phyloP scores from a whole-genome alignment of 2,113 vertebrate genomes.

The Dicentrarchus labrax region DNA sequence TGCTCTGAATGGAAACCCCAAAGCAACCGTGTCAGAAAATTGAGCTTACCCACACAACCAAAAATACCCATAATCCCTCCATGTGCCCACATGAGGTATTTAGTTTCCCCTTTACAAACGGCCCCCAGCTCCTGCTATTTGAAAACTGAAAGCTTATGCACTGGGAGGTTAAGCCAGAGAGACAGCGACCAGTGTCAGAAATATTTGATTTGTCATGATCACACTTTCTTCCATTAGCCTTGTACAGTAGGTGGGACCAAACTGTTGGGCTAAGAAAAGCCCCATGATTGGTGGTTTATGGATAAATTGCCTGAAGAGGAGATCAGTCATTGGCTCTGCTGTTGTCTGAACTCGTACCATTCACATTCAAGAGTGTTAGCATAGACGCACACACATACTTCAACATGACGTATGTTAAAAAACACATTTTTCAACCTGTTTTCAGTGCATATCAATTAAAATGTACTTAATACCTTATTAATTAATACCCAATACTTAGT shows the following conservation, averaged over 20 bases:
- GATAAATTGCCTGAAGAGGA: background rate
- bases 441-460: background rate
- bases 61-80: slow-evolving; percentile 68
- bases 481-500: too few species aligned
- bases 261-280: background rate
- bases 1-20: slow-evolving; percentile 49
- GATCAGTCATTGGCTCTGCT: slow-evolving; percentile 19
- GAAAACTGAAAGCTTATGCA: slow-evolving; percentile 48
- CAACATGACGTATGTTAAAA: too few species aligned
- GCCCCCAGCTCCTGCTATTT: slow-evolving; percentile 21
- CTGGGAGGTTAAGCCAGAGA: slow-evolving; percentile 47
- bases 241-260: background rate
- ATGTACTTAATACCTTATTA: too few species aligned
- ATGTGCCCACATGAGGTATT: slow-evolving; percentile 58
- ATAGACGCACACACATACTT: too few species aligned
- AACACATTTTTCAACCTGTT: too few species aligned
- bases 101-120: slow-evolving; percentile 53
- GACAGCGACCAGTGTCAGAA: slow-evolving; percentile 35
- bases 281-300: slow-evolving; percentile 24
- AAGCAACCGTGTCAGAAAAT: slow-evolving; percentile 48
- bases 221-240: background rate
- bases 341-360: background rate
- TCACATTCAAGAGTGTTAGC: background rate
- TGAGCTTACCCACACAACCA: slow-evolving; percentile 42
- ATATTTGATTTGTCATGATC: slow-evolving; percentile 60